Base-by-base conservation (phyloP, 2,113 vertebrate species). In the Todiramphus saurophagus region DNA sequence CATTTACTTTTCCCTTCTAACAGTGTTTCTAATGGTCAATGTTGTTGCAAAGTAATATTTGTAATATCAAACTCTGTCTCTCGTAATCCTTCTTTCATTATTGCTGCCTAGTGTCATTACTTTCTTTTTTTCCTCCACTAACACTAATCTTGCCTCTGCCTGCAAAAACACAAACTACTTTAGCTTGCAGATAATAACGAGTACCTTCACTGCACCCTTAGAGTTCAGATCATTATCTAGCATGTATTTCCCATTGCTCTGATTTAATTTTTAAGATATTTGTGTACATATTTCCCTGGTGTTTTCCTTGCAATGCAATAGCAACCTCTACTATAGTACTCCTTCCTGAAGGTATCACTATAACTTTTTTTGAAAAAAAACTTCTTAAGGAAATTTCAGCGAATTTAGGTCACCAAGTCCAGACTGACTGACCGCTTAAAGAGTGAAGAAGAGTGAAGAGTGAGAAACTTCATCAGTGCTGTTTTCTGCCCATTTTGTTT, bases 31-130 rank as follows among this genome's bases (percentile, higher is more conserved):
- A 81, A 73, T 19, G 64, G 30, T 10, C 28, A 86, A 5, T 63
- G 33, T 16, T 59, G 13, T 56, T 81, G 73, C 79, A 92, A 92
- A 91, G n/a, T 58, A 79, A 17, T 83, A 94, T 93, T 95, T 93
- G 74, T 56, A 14, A n/a, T 51, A 53, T 88, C 92, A 83, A 80
- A 93, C 50, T 75, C 75, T 74, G 44, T 90, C 58, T 93, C 24
- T 70, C 43, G 46, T 70, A 67, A 27, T 78, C 23, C 24, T 77
- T 90, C 82, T 70, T 92, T 93, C 79, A 83, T 90, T 91, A 86
- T 27, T 81, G 23, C 37, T 0, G 0, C 46, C 78, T 56, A 67
- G 14, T 83, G 68, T 62, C 76, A 59, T 74, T 88, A 35, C 11
- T 70, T 90, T 48, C 53, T 50, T 73, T 83, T 78, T 77, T 88